Evolutionary conservation across 2,888 invertebrate species (phyloP).

Genomic region (Gastrophysa polygoni): DNA sequence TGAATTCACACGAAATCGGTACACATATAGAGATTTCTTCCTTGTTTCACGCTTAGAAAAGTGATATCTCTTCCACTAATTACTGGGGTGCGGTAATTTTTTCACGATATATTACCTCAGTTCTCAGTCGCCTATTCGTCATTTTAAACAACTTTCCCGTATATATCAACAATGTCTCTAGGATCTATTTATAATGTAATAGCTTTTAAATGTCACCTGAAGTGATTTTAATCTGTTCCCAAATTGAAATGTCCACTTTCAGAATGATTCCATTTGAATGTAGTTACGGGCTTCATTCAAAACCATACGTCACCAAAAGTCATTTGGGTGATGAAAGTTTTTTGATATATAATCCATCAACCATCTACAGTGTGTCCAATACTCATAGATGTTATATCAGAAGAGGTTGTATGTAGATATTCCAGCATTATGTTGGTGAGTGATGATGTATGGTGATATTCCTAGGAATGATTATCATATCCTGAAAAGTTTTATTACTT

Average conservation of each 20-base stretch:
- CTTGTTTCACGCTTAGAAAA: not conserved
- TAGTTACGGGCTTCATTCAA: not conserved
- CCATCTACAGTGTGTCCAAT: too few relatives aligned
- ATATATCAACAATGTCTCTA: conserved; percentile 51
- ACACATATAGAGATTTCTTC: not conserved
- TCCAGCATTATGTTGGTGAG: too few relatives aligned
- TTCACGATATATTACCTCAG: conserved; percentile 31
- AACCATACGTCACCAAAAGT: not conserved
- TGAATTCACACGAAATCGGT: not conserved
- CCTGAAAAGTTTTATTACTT: too few relatives aligned
- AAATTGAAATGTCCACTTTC: conserved; percentile 40
- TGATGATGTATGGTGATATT: too few relatives aligned
- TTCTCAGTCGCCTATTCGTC: conserved; percentile 45
- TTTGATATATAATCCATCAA: too few relatives aligned
- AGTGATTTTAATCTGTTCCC: conserved; percentile 47
- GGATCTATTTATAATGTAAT: conserved; percentile 49
- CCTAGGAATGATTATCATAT: too few relatives aligned
- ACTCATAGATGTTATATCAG: too few relatives aligned
- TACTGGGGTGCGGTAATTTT: conserved; percentile 54
- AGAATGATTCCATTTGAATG: conserved; percentile 25
- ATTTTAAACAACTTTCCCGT: conserved; percentile 55
- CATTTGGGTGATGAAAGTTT: not conserved
- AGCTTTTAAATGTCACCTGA: conserved; percentile 51
- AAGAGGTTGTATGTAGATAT: too few relatives aligned
- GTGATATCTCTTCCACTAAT: conserved; percentile 43